phyloP scores from a whole-genome alignment of 2,113 vertebrate genomes.

The Origma solitaria region DNA sequence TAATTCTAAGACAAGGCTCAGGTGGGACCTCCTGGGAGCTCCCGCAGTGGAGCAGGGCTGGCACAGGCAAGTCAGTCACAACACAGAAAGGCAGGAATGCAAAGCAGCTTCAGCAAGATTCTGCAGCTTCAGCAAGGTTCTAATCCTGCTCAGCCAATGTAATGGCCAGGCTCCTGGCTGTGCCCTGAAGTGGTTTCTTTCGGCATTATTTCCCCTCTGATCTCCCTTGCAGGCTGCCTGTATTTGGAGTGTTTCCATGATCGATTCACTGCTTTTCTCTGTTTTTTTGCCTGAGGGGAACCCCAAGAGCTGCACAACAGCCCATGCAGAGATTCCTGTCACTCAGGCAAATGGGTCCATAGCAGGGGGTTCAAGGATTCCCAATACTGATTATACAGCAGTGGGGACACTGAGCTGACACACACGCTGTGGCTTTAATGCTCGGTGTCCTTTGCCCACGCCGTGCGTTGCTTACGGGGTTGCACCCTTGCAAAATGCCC shows the following conservation, averaged over 20 bases:
- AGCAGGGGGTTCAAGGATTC: rapidly evolving
- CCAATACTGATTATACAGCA: not conserved
- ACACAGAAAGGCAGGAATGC: not conserved
- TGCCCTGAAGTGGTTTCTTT: not conserved
- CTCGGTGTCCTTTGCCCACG: not conserved
- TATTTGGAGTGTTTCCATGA: not conserved
- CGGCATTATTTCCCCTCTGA: not conserved
- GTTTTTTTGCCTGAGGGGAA: not conserved
- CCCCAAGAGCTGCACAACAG: not conserved
- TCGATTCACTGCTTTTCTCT: not conserved
- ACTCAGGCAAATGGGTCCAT: not conserved
- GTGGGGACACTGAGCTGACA: not conserved
- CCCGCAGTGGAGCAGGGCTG: not conserved
- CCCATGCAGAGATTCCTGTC: not conserved
- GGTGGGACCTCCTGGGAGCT: not conserved
- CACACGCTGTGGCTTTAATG: not conserved
- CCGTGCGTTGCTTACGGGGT: not conserved
- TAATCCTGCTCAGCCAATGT: not conserved
- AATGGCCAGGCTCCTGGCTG: not conserved
- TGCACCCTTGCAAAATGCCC: not conserved
- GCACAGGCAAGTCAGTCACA: not conserved
- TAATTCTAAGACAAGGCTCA: not conserved
- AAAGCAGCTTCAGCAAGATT: not conserved
- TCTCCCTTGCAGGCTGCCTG: not conserved
- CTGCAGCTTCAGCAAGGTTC: not conserved